phyloP scores from a whole-genome alignment of 2,797 vertebrate genomes.

The Epinephelus coioides region DNA sequence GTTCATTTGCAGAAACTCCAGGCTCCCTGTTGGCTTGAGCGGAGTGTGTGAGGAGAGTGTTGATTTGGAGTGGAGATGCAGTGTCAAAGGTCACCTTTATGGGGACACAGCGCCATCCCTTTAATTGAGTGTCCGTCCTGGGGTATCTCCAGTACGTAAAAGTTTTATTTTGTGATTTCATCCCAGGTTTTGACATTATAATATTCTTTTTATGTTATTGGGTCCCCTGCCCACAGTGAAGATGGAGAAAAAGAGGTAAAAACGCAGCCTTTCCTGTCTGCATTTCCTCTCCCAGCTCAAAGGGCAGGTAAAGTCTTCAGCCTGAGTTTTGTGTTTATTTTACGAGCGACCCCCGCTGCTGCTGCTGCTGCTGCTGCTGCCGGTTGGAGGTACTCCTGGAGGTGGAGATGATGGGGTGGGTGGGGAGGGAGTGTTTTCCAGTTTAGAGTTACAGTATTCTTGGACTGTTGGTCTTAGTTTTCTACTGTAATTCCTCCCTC shows the following conservation, averaged over 20 bases:
- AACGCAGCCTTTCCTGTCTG: constrained; percentile 57
- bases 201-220: constrained; percentile 59
- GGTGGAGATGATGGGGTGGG: constrained; percentile 50
- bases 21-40: constrained; percentile 77
- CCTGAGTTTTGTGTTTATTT: constrained; percentile 80
- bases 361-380: constrained; percentile 46
- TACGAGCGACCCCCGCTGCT: constrained; percentile 71
- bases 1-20: constrained; percentile 83
- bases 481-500: constrained; percentile 14
- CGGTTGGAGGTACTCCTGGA: constrained; percentile 71
- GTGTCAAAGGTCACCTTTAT: constrained; percentile 73
- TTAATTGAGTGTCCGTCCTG: constrained; percentile 65
- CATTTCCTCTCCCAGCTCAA: constrained; percentile 59
- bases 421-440: constrained; percentile 46
- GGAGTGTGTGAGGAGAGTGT: constrained; percentile 73
- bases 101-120: constrained; percentile 34
- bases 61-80: constrained; percentile 72
- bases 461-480: constrained; percentile 52
- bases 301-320: constrained; percentile 83
- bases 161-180: constrained; percentile 69
- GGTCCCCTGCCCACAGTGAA: constrained; percentile 46
- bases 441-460: constrained; percentile 71
- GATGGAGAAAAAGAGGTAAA: constrained; percentile 41
- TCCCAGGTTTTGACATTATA: constrained; percentile 50
- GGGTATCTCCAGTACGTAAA: constrained; percentile 58